phyloP scores from a whole-genome alignment of 2,113 vertebrate species.

The Oryzias celebensis region DNA sequence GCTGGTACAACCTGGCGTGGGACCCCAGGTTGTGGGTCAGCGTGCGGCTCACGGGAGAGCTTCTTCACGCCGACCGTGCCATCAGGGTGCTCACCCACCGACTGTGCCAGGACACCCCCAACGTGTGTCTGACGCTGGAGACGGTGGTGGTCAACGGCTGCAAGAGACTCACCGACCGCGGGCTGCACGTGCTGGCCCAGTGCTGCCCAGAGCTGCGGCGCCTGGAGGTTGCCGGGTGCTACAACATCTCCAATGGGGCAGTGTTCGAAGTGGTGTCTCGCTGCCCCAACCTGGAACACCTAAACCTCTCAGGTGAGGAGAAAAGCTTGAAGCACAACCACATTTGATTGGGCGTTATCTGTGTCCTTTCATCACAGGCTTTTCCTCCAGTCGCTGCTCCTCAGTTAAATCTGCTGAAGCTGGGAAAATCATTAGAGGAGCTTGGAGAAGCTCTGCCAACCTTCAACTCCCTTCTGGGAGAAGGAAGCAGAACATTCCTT shows the following conservation, averaged over 20 bases:
- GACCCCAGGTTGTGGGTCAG: slow-evolving; percentile 93
- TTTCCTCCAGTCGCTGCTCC: slow-evolving; percentile 48
- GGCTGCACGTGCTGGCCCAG: slow-evolving; percentile 91
- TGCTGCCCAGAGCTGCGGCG: slow-evolving; percentile 92
- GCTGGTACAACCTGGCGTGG: slow-evolving; percentile 98
- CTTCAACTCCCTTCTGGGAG: slow-evolving; percentile 83
- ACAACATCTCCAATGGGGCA: slow-evolving; percentile 94
- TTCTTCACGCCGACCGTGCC: slow-evolving; percentile 91
- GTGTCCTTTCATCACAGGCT: slow-evolving; percentile 40
- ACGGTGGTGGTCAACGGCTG: slow-evolving; percentile 89
- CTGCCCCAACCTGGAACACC: slow-evolving; percentile 94
- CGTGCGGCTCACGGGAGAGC: slow-evolving; percentile 88
- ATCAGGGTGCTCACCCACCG: slow-evolving; percentile 91
- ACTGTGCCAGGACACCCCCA: slow-evolving; percentile 96
- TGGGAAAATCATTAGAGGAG: slow-evolving; percentile 73
- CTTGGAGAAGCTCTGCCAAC: slow-evolving; percentile 87
- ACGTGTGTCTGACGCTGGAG: slow-evolving; percentile 96
- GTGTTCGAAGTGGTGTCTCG: slow-evolving; percentile 95
- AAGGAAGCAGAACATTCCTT: slow-evolving; percentile 73
- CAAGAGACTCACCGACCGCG: slow-evolving; percentile 93
- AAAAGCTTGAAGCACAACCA: not conserved
- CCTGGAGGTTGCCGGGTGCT: slow-evolving; percentile 92
- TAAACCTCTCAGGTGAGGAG: slow-evolving; percentile 92
- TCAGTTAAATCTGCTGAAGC: slow-evolving; percentile 53
- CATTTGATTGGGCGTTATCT: slow-evolving; percentile 23